Evolutionary conservation across 2,888 invertebrate genomes (phyloP), one percentile per base, ranked within the genome.

Genomic region (Ophioninae sp.): DNA sequence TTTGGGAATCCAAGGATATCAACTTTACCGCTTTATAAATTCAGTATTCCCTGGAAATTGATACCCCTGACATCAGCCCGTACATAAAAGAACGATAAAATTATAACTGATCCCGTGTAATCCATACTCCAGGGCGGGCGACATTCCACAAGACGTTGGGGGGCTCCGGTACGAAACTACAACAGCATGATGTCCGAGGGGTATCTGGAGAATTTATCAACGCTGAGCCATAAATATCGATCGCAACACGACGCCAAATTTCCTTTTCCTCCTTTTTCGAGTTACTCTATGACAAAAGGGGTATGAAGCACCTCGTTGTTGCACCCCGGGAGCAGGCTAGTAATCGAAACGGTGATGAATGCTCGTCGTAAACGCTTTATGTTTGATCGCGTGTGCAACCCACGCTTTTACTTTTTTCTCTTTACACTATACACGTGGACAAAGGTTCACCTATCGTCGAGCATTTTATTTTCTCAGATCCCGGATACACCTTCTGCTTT

Each of bases 311-410:
- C 79, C 70, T 75, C 69, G 82, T 79, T 75, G 77, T 74, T 74
- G 37, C 74, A 79, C 13, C 65, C 74, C 7, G 13, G 30, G 56
- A 62, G 73, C 62, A 62, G 37, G 64, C 78, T 82, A 78, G 82
- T 82, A 82, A 82, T 78, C 74, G 82, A 69, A 68, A 72, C 50
- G 39, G 75, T 82, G 82, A 82, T 82, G 74, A 65, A 82, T 79
- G 82, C 61, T 69, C 69, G 61, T 79, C 79, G 82, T 82, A 82
- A 82, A 82, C 82, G 79, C 79, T 79, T 82, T 82, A 79, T 75
- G 79, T 82, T 82, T 70, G 79, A 82, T 82, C 79, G 62, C 65
- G 65, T 72, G 70, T n/a, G 44, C 37, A 41, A 59, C 8, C 30
- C 41, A 65, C 41, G 57, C 72, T 73, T 65, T 70, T 30, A 41